Base-by-base conservation (phyloP, 2,113 vertebrate species). In the Tachysurus fulvidraco region DNA sequence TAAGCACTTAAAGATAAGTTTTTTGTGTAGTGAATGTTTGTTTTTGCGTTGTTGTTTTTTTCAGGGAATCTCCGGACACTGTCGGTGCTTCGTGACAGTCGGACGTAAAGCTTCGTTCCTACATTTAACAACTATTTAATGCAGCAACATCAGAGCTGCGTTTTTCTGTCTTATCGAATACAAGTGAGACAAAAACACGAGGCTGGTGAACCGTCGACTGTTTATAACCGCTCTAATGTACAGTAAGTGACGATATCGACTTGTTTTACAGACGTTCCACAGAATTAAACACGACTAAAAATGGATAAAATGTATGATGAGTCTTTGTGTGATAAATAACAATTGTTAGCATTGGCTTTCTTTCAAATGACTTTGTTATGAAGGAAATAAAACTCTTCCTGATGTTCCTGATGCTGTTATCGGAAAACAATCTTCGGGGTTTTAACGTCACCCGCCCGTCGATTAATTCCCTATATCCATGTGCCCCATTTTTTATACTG, bases 271-370 rank as follows among this genome's bases (percentile, higher is more conserved):
- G 76, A 54, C 8, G 52, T 57, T 79, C 28, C 76, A 55, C n/a
- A 79, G 30, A 7, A 79, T 79, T 79, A 55, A 17, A 79, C 76
- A 79, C 57, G 76, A 30, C 76, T 21, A 19, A 36, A 30, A 79
- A 55, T 30, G 76, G 7, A 55, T 55, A 55, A 30, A 78, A 78
- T 76, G 73, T 76, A 71, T 71, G 67, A 41, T 36, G 14, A 41
- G 30, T 17, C 30, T 19, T 36, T 71, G 30, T 41, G 36, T 19
- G 41, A 9, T 41, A 71, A 71, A 71, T 71, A 41, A 36, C 19
- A 36, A 9, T 8, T 76, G 69, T 50, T 76, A 50, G n/a, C 23
- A 17, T 78, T 55, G 50, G 76, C 76, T 36, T 36, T 36, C 36
- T 36, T 36, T 36, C 36, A 55, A 78, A 54, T 30, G 55, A 14